Percentiles rank a stretch among this genome's conserved stretches.
Conservation (phyloP, 2,113 vertebrate genomes). For the Malurus elegans region DNA sequence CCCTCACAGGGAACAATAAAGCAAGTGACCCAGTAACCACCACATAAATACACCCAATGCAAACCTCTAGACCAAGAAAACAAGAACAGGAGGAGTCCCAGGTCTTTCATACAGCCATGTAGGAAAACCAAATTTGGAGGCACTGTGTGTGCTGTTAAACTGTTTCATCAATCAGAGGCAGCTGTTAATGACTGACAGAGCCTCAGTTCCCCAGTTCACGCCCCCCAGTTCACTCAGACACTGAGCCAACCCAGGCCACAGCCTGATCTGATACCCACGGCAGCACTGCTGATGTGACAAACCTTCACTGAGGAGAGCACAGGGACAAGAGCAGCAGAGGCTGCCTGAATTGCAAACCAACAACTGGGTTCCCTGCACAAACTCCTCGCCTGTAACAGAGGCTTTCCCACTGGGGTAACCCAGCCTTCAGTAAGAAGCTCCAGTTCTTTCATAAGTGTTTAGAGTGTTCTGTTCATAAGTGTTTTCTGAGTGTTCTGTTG, state of each 20-base stretch:
- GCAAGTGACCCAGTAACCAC: background rate
- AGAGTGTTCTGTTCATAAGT: too few species aligned
- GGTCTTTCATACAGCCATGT: accelerated
- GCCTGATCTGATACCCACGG: accelerated
- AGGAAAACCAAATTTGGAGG: background rate
- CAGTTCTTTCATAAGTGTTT: accelerated
- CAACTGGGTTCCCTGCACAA: background rate
- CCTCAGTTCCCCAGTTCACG: accelerated
- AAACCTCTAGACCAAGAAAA: background rate
- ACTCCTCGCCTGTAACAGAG: accelerated
- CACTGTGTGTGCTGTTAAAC: background rate
- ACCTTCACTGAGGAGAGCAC: background rate
- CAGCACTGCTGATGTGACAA: background rate
- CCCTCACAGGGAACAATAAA: background rate
- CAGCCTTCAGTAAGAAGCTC: background rate
- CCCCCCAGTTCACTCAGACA: accelerated
- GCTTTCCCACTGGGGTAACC: accelerated
- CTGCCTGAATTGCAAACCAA: accelerated
- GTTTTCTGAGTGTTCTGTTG: accelerated
- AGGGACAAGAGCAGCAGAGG: accelerated
- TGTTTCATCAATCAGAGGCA: background rate
- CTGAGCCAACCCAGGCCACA: accelerated
- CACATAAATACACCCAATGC: accelerated
- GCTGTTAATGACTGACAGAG: background rate
- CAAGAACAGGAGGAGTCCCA: background rate